Conservation (phyloP, 2,113 vertebrate species). For the Hippoglossus stenolepis region DNA sequence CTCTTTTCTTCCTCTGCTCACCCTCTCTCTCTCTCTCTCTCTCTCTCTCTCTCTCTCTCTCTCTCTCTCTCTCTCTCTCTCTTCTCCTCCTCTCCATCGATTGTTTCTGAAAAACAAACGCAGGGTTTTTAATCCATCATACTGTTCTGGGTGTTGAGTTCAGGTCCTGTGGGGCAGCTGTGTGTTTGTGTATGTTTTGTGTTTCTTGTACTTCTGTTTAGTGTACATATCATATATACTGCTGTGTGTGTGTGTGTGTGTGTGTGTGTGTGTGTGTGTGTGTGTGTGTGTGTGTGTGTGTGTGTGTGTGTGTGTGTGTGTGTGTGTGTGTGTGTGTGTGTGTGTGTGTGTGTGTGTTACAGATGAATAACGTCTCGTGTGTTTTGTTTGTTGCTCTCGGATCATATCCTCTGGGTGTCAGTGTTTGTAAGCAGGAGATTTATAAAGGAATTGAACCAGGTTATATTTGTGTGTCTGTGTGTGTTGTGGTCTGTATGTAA, state of each 20-base stretch:
- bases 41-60: too few species aligned
- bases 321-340: neutral
- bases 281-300: neutral
- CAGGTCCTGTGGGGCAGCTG: conserved; percentile 6
- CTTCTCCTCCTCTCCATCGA: conserved; percentile 51
- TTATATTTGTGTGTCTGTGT: conserved; percentile 12
- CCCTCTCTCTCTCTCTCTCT: neutral
- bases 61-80: neutral
- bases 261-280: neutral
- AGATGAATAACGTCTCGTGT: conserved; percentile 37
- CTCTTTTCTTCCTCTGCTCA: neutral
- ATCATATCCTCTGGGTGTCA: conserved; percentile 74
- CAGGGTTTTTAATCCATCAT: conserved; percentile 68
- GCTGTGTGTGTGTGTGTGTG: neutral
- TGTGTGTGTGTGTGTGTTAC: neutral
- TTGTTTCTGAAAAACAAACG: conserved; percentile 49
- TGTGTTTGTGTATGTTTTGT: conserved; percentile 10
- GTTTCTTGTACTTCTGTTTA: neutral
- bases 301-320: neutral
- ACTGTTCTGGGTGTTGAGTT: conserved; percentile 60
- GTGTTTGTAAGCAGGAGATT: conserved; percentile 74
- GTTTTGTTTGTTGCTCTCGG: conserved; percentile 45
- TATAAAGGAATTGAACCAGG: conserved; percentile 23
- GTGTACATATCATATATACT: neutral
- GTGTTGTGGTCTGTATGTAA: conserved; percentile 53